These are phyloP conservation scores for Kryptolebias marmoratus DNA, from an alignment of 2,113 vertebrate genomes.

Conservation along the genomic window DNA sequence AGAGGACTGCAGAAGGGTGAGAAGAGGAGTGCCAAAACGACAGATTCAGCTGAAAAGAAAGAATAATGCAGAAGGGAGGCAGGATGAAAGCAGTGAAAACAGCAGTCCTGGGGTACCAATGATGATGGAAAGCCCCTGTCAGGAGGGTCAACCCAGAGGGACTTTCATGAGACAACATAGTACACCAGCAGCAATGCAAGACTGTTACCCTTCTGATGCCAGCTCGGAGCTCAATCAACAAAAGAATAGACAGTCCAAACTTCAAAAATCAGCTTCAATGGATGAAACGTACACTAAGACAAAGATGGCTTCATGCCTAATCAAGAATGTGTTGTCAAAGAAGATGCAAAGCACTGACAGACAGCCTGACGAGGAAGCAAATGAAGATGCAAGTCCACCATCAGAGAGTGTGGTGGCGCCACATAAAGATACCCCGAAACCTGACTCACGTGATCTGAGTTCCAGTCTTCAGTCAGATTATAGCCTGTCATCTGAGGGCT, in stretches of 20 bases:
- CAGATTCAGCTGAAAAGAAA: constrained; percentile 91
- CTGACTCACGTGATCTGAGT: constrained; percentile 50
- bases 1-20: constrained; percentile 78
- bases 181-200: constrained; percentile 69
- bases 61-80: constrained; percentile 75
- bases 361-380: constrained; percentile 69
- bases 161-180: constrained; percentile 78
- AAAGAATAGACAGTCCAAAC: constrained; percentile 63
- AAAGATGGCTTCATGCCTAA: constrained; percentile 87
- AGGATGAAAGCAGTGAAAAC: constrained; percentile 70
- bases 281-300: constrained; percentile 82
- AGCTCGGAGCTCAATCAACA: constrained; percentile 46
- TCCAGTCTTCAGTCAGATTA: constrained; percentile 79
- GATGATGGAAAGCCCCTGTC: constrained; percentile 49
- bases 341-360: constrained; percentile 84
- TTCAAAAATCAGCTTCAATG: constrained; percentile 87
- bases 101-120: constrained; percentile 60
- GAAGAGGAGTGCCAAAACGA: constrained; percentile 92
- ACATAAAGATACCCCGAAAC: constrained; percentile 49
- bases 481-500: constrained; percentile 77
- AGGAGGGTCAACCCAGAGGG: constrained; percentile 66
- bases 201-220: constrained; percentile 37
- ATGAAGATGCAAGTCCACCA: constrained; percentile 31
- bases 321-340: constrained; percentile 90
- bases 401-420: constrained; percentile 19